Conservation (phyloP, 2,113 vertebrate genomes). For the Pao palembangensis region DNA sequence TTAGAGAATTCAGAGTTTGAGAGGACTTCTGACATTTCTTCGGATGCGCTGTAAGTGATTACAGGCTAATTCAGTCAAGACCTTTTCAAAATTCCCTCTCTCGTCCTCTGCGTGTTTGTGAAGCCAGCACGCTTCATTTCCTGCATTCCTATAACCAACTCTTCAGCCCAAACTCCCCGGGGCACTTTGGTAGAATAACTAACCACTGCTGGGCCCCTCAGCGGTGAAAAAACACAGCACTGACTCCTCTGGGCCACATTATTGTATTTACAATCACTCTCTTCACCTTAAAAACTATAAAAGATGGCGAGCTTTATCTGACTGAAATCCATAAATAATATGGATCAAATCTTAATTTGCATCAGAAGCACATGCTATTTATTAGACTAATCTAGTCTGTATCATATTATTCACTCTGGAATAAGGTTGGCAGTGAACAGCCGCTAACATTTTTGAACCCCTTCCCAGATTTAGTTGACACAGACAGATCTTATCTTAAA, state of each 20-base stretch:
- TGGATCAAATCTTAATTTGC: neutral
- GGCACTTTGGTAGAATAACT: constrained; percentile 20
- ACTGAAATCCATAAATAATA: neutral
- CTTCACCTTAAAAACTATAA: neutral
- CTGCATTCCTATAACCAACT: constrained; percentile 34
- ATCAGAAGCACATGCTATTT: neutral
- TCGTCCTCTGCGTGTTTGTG: constrained; percentile 21
- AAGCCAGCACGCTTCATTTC: constrained; percentile 39
- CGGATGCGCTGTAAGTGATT: neutral
- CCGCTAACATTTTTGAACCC: too few relatives aligned
- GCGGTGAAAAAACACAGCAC: constrained; percentile 13
- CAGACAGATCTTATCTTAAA: too few relatives aligned
- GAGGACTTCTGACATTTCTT: neutral
- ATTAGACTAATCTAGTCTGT: too few relatives aligned
- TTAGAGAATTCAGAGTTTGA: constrained; percentile 38
- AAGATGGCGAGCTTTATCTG: neutral
- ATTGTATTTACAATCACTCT: constrained; percentile 21
- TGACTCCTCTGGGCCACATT: constrained; percentile 16
- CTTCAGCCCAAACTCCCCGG: constrained; percentile 36
- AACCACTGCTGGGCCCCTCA: constrained; percentile 19
- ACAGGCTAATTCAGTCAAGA: neutral
- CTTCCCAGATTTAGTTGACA: too few relatives aligned
- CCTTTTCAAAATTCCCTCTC: constrained; percentile 57
- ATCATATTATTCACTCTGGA: too few relatives aligned
- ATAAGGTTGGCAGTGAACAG: too few relatives aligned